phyloP scores from a whole-genome alignment of 2,888 invertebrate species.

The Morinoia aosen region DNA sequence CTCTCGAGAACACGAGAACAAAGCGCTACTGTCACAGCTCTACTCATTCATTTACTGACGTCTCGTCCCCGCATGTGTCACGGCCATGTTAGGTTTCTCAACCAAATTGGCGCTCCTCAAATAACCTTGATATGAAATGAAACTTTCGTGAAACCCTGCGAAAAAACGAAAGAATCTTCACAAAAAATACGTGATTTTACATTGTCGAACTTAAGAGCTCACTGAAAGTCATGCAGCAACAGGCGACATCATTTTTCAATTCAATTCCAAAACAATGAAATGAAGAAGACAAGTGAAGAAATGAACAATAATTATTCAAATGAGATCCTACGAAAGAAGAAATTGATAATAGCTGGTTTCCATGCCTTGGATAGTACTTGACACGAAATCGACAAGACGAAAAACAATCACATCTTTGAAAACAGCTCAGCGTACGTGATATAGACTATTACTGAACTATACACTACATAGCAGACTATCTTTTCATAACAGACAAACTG shows the following conservation, averaged over 20 bases:
- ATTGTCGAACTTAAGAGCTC: background rate
- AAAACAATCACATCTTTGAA: background rate
- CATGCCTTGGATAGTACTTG: background rate
- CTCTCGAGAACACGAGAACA: slow-evolving; percentile 2
- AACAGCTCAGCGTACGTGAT: background rate
- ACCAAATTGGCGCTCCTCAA: background rate
- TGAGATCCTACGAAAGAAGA: background rate
- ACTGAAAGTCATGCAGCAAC: background rate
- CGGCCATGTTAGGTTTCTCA: background rate
- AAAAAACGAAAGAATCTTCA: background rate
- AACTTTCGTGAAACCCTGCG: background rate
- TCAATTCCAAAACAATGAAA: background rate
- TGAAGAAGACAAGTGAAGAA: background rate
- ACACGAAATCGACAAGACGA: background rate
- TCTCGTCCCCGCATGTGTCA: background rate
- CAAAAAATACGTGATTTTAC: background rate
- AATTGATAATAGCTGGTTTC: background rate
- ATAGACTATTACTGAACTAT: background rate
- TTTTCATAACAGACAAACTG: background rate
- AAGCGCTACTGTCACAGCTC: background rate
- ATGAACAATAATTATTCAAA: background rate
- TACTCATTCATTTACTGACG: background rate
- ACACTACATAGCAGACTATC: background rate
- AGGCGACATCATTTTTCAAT: background rate
- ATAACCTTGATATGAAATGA: background rate